Conservation (phyloP, 2,113 vertebrate genomes). For the Anhinga anhinga region DNA sequence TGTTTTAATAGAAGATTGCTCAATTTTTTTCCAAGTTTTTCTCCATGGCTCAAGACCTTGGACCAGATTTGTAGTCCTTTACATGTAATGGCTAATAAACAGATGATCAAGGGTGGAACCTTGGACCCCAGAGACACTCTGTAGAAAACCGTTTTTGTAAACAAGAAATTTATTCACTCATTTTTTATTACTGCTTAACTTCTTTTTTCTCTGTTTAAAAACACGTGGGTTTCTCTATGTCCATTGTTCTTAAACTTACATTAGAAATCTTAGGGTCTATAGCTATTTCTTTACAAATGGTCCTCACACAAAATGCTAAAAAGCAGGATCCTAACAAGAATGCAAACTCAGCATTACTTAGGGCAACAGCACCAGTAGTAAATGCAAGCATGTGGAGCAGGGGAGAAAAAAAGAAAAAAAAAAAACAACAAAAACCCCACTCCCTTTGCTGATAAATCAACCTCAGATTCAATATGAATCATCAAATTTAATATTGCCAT, state of each 20-base stretch:
- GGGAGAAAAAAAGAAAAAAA: not conserved
- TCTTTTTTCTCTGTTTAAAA: not conserved
- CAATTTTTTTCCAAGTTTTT: not conserved
- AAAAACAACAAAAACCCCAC: not conserved
- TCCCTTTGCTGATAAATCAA: slow-evolving; percentile 58
- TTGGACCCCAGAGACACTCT: not conserved
- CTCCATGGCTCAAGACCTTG: not conserved
- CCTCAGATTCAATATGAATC: slow-evolving; percentile 63
- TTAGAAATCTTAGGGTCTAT: not conserved
- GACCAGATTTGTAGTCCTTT: not conserved
- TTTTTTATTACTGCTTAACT: not conserved
- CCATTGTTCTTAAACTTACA: not conserved
- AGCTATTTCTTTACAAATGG: not conserved
- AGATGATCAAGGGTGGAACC: not conserved
- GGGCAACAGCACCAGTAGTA: not conserved
- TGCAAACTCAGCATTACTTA: slow-evolving; percentile 16
- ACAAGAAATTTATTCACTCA: not conserved
- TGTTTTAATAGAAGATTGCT: not conserved
- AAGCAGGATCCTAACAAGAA: not conserved
- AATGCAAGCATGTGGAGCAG: slow-evolving; percentile 33
- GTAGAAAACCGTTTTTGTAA: not conserved
- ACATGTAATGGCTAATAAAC: not conserved
- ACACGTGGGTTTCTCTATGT: not conserved
- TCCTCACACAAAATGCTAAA: slow-evolving; percentile 34
- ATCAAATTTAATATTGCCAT: slow-evolving; percentile 69